Evolutionary conservation across 2,113 vertebrate species (phyloP), one percentile per base, ranked within the genome.

Genomic region (Ahaetulla prasina): DNA sequence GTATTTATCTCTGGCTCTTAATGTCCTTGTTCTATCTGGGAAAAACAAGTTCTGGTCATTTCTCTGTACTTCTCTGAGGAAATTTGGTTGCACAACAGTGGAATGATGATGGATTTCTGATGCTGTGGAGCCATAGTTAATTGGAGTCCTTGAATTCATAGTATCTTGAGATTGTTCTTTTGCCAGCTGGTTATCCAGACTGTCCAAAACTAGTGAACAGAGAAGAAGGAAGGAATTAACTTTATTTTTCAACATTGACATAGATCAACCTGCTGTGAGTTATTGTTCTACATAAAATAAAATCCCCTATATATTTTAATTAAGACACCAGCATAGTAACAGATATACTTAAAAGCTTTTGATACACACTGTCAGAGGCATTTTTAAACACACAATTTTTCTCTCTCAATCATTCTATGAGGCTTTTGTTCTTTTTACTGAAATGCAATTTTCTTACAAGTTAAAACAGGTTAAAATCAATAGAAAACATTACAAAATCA

Each of bases 121-220:
- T 84, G 91, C n/a, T 89, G 89, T 95, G 25, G 95, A 93, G 91
- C 85, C 49, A 27, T 89, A 94, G 94, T 92, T 92, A 39, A 91
- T 30, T 87, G 96, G 57, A 45, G 20, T 23, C 35, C 84, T 92
- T 57, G 90, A 91, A 11, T 94, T 96, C 80, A 88, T 12, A 20
- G 92, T 63, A 18, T 95, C 94, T 85, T 93, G 80, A 63, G 89
- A 95, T 93, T 98, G 97, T 91, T 98, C 98, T 95, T 97, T 97
- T 91, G 97, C 97, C 95, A 98, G 95, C 87, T 95, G 97, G 93
- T 96, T 96, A 91, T 98, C 98, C 96, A 98, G 94, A 90, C 97
- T 97, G 93, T 95, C 97, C 96, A 98, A 95, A 97, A 98, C 98
- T 98, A 68, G 94, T 22, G 88, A 22, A 49, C 0, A 90, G n/a